Conservation (phyloP, 1,140 invertebrate genomes). For the Berghia stephanieae region DNA sequence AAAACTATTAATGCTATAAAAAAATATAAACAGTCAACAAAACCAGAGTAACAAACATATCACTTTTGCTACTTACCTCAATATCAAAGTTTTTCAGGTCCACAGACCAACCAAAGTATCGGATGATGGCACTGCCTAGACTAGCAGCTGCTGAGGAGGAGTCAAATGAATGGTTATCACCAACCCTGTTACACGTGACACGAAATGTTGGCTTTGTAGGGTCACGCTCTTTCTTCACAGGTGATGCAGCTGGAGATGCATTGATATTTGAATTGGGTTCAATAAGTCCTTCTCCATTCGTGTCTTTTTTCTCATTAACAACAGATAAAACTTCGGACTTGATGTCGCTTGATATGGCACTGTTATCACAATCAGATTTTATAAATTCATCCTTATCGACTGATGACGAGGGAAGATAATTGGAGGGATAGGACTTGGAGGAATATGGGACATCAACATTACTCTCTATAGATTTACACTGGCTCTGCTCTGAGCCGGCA, state of each 20-base stretch:
- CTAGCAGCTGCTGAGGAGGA: slow-evolving; percentile 69
- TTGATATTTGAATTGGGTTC: too few species aligned
- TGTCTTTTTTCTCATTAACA: not conserved
- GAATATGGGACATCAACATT: too few species aligned
- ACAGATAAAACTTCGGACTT: too few species aligned
- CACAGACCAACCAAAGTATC: slow-evolving; percentile 72
- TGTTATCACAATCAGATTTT: too few species aligned
- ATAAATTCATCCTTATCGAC: too few species aligned
- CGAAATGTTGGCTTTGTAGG: slow-evolving; percentile 68
- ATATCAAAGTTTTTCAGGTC: slow-evolving; percentile 71
- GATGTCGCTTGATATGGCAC: too few species aligned
- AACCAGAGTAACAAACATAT: not conserved
- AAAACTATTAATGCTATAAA: too few species aligned
- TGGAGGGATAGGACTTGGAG: too few species aligned
- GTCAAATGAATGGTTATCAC: slow-evolving; percentile 70
- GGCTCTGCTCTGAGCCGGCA: slow-evolving; percentile 36
- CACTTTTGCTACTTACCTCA: slow-evolving; percentile 61
- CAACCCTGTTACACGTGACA: slow-evolving; percentile 71
- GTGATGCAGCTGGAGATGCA: too few species aligned
- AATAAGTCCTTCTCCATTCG: not conserved
- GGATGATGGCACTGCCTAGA: slow-evolving; percentile 71
- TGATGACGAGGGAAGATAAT: too few species aligned
- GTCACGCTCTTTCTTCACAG: slow-evolving; percentile 32
- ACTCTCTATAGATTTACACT: too few species aligned
- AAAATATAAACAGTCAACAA: not conserved